phyloP scores from a whole-genome alignment of 1,140 invertebrate species.

The Lucilia cuprina region DNA sequence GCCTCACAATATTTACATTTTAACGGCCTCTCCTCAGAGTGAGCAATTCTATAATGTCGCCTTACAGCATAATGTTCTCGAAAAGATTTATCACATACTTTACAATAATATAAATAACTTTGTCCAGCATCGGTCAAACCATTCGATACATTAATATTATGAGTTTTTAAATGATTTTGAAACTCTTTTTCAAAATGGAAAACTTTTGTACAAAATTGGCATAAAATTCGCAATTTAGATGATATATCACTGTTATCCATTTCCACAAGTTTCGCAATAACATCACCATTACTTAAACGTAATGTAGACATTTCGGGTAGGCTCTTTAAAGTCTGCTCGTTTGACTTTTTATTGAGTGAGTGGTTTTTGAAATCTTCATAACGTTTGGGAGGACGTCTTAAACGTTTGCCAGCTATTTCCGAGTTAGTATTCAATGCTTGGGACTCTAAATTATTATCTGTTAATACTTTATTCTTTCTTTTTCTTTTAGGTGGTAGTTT shows the following conservation, averaged over 20 bases:
- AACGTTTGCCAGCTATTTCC: not conserved
- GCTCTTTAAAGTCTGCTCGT: no score
- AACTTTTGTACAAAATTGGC: not conserved
- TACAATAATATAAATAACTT: conserved; percentile 17
- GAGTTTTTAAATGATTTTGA: not conserved
- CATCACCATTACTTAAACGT: not conserved
- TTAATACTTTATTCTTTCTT: no score
- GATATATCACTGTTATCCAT: not conserved
- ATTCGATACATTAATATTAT: not conserved
- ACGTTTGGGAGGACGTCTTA: not conserved
- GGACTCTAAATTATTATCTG: no score
- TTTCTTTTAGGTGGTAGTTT: no score
- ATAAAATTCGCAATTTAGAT: not conserved
- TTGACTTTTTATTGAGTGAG: not conserved
- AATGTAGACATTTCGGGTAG: not conserved
- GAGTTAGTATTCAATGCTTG: no score
- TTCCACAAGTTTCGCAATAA: not conserved
- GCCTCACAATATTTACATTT: conserved; percentile 29
- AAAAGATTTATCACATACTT: conserved; percentile 30
- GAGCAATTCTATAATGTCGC: conserved; percentile 23
- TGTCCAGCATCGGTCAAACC: not conserved
- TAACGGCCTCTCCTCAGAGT: not conserved
- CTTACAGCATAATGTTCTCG: conserved; percentile 21
- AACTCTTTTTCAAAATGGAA: not conserved
- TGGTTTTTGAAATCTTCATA: not conserved